Evolutionary conservation across 2,888 invertebrate species (phyloP), one percentile per base, ranked within the genome.

Genomic region (Acanthosepion pharaonis): DNA sequence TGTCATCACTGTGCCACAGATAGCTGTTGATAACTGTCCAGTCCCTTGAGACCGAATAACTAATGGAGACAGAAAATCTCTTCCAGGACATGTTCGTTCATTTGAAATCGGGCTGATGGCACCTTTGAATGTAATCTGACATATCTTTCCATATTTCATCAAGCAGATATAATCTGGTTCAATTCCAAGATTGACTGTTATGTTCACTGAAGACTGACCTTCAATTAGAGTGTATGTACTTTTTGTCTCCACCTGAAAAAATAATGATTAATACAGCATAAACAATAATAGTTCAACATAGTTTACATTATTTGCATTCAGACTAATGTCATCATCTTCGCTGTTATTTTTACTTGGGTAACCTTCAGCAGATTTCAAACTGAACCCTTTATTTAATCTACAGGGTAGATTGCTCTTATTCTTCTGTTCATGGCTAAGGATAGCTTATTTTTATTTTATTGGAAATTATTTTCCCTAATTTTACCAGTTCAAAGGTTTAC

Each of bases 111-210:
- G 48, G 15, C 91, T 91, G 20, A 94, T 48, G 28, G 94, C 91
- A 9, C 95, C 95, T 94, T 95, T 94, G 18, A 96, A 94, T 48
- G 94, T 59, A 18, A 96, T 95, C 1, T 64, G 91, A 94, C 96
- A 96, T 28, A 91, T 9, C 55, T 94, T 94, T 5, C 95, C 95
- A 94, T 96, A 96, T 92, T 94, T 95, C 91, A 96, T 91, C 20
- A 95, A 51, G 94, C 96, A 96, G 95, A 96, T 96, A 64, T 95
- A 94, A 4, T 94, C 93, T 15, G 95, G 92, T 11, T 94, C 94
- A 11, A 95, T 92, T 51, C 92, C 94, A 18, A 96, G 94, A 1
- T 93, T 94, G 8, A 96, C 93, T 11, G 59, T 95, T 5, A 95
- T 92, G 25, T 94, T 59, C 11, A 95, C 91, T 53, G 94, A 91